Conservation (phyloP, 2,888 invertebrate species). For the Apeira syringaria region DNA sequence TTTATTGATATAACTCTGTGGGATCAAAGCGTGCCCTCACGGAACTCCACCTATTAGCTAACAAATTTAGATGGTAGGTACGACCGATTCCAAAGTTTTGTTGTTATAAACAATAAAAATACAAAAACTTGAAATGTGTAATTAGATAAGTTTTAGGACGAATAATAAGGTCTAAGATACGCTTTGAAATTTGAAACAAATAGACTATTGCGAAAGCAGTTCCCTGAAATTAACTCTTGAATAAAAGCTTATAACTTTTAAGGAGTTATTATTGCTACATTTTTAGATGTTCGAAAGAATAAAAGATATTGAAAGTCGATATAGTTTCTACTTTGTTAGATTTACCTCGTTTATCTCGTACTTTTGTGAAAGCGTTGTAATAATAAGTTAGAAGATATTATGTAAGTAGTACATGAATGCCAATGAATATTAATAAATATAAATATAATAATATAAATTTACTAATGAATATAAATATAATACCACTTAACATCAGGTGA, state of each 20-base stretch:
- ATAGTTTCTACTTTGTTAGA: neutral
- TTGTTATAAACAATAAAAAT: conserved; percentile 10
- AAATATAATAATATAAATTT: too few relatives aligned
- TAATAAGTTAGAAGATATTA: too few relatives aligned
- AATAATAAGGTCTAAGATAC: conserved; percentile 9
- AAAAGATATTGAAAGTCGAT: neutral
- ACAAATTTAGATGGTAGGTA: conserved; percentile 26
- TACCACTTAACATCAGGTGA: too few relatives aligned
- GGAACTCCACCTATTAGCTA: conserved; percentile 16
- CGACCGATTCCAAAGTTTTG: conserved; percentile 15
- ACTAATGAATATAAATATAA: too few relatives aligned
- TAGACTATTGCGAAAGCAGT: too few relatives aligned
- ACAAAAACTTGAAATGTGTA: conserved; percentile 7
- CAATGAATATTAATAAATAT: too few relatives aligned
- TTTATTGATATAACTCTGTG: conserved; percentile 34
- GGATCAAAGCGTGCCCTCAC: conserved; percentile 20
- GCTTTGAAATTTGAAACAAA: too few relatives aligned
- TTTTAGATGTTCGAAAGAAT: neutral
- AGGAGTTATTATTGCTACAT: neutral
- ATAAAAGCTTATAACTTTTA: neutral
- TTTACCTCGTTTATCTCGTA: too few relatives aligned
- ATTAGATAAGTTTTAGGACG: conserved; percentile 6
- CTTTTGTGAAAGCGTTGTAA: too few relatives aligned
- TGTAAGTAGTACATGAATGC: too few relatives aligned
- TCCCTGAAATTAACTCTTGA: too few relatives aligned